phyloP scores from a whole-genome alignment of 2,888 invertebrate genomes.

The Panorpa germanica region DNA sequence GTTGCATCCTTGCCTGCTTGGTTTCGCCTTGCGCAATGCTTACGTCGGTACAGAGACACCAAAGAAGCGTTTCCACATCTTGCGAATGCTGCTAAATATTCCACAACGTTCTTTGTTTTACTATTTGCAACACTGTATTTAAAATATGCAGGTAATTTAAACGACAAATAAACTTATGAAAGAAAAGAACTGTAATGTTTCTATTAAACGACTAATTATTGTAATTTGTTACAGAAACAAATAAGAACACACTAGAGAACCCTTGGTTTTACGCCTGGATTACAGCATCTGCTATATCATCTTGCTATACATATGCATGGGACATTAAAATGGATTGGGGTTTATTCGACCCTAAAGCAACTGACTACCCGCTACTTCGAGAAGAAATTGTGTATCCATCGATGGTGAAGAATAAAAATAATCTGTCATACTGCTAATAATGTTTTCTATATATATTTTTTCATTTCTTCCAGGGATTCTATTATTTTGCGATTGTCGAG shows the following conservation, averaged over 20 bases:
- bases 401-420: constrained; percentile 35
- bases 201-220: constrained; percentile 10
- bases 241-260: constrained; percentile 36
- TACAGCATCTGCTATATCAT: constrained; percentile 42
- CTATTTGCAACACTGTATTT: constrained; percentile 29
- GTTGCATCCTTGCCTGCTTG: constrained; percentile 67
- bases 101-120: constrained; percentile 54
- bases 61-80: constrained; percentile 63
- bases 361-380: constrained; percentile 54
- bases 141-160: constrained; percentile 18
- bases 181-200: too few species aligned
- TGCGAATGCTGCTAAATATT: constrained; percentile 68
- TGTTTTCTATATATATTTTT: constrained; percentile 12
- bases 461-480: constrained; percentile 36
- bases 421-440: neutral
- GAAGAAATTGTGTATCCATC: constrained; percentile 68
- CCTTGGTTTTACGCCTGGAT: constrained; percentile 56
- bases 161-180: too few species aligned
- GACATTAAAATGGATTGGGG: constrained; percentile 86
- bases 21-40: constrained; percentile 71
- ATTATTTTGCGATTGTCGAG: constrained; percentile 68
- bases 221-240: constrained; percentile 4
- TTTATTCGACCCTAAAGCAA: constrained; percentile 51
- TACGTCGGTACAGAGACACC: constrained; percentile 64
- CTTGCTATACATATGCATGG: constrained; percentile 68